Percentiles rank a stretch among this genome's conserved stretches.
These are phyloP conservation scores for Drosophila kanekoi DNA, from an alignment of 2,888 invertebrate species.

Conservation along the genomic window DNA sequence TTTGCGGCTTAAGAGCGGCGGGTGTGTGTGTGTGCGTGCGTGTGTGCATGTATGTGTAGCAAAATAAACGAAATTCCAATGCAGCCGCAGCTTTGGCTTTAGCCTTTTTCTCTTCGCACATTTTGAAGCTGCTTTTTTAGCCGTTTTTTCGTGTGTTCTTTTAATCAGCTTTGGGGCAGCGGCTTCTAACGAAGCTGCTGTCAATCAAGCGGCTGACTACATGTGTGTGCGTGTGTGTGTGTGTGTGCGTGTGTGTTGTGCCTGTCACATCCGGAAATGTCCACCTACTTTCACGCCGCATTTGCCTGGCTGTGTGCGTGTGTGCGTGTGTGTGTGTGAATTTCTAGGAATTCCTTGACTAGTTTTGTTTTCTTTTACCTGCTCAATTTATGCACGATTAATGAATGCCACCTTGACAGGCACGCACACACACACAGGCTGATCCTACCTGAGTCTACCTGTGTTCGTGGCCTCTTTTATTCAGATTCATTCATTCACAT, in stretches of 20 bases:
- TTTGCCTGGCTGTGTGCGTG: slow-evolving; percentile 24
- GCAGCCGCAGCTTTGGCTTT: slow-evolving; percentile 48
- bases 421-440: neutral
- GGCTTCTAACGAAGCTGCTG: slow-evolving; percentile 66
- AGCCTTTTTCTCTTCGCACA: slow-evolving; percentile 2
- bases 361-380: slow-evolving; percentile 35
- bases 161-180: slow-evolving; percentile 72
- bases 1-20: slow-evolving; percentile 67
- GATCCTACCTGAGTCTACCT: slow-evolving; percentile 26
- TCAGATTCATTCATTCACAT: slow-evolving; percentile 55
- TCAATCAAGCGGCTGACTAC: slow-evolving; percentile 27
- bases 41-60: slow-evolving; percentile 9
- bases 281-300: slow-evolving; percentile 79
- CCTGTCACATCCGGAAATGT: slow-evolving; percentile 71
- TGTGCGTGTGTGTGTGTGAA: slow-evolving; percentile 14
- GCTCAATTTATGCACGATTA: slow-evolving; percentile 79
- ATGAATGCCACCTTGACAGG: slow-evolving; percentile 75
- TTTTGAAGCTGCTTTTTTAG: slow-evolving; percentile 8
- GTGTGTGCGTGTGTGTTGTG: slow-evolving; percentile 31
- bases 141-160: slow-evolving; percentile 13
- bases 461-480: slow-evolving; percentile 18
- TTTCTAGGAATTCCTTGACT: slow-evolving; percentile 18
- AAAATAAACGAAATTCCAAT: slow-evolving; percentile 78
- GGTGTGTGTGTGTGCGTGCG: slow-evolving; percentile 5
- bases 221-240: slow-evolving; percentile 24